Base-by-base conservation (phyloP, 1,140 invertebrate species). In the Pogonomyrmex californicus region DNA sequence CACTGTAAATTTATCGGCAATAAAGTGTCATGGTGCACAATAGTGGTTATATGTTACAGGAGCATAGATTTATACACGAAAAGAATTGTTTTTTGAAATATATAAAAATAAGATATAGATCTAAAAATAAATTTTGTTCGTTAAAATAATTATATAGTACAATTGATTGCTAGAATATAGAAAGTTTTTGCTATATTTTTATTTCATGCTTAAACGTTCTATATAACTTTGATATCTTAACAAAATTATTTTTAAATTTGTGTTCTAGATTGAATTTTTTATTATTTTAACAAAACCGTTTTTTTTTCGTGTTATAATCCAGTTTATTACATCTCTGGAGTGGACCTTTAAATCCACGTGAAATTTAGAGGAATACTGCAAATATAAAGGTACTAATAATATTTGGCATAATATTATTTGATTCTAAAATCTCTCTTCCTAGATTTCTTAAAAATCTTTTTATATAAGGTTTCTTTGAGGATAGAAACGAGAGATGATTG, bases 1-100 rank as follows among this genome's bases (percentile, higher is more conserved):
- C 10, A 23, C 33, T 47, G 17, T 58, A 58, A 82, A 83, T 73
- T 82, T 82, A 71, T 71, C 41, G 68, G 9, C 68, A 75, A 83
- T 60, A 62, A 83, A 49, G 12, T 5, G 3, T 33, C 3, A 12
- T 56, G 4, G 41, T 23, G 23, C 1, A 38, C 41, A 44, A 60
- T 66, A 9, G 47, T 56, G 44, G 51, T 82, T 73, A 83, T n/a
- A 70, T 30, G n/a, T 68, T 54, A 68, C 36, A 83, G 1, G n/a
- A 44, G 33, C n/a, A 12, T n/a, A 58, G 41, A 49, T 75, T 73
- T 2, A 83, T 75, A 23, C 23, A 23, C 23, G 23, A 38, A 83
- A 62, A 63, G 14, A 23, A 23, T 23, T 23, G n/a, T 49, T 3
- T 30, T 17, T 5, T 41, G 23, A 33, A 83, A 60, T 23, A 10